Conservation (phyloP, 2,113 vertebrate genomes). For the Ornithorhynchus anatinus region DNA sequence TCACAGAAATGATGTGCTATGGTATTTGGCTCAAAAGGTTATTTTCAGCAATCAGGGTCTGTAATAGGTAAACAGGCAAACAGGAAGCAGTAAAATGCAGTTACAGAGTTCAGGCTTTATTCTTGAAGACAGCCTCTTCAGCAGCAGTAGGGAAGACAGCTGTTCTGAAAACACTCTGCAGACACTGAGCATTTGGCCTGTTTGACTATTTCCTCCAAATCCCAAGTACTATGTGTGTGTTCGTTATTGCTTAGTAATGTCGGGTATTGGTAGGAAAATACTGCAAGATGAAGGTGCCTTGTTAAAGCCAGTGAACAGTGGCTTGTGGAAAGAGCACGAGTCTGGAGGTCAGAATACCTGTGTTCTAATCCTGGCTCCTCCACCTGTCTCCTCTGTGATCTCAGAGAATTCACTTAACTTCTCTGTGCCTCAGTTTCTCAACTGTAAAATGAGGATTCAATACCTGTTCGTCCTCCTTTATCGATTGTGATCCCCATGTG, state of each 20-base stretch:
- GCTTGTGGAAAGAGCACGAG: background rate
- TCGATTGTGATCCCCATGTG: background rate
- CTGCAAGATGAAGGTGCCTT: no score
- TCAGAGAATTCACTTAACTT: background rate
- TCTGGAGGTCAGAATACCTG: no score
- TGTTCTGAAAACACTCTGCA: slow-evolving; percentile 30
- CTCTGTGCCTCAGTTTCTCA: background rate
- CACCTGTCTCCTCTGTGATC: background rate
- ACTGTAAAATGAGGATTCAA: background rate
- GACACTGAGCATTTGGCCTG: slow-evolving; percentile 28
- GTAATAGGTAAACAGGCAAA: background rate
- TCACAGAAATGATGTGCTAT: background rate
- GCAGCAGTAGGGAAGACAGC: slow-evolving; percentile 29
- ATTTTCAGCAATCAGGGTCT: slow-evolving; percentile 25
- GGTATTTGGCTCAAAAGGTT: slow-evolving; percentile 19
- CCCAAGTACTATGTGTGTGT: background rate
- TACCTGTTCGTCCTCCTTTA: background rate
- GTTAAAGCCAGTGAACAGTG: background rate
- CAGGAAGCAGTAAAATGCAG: background rate
- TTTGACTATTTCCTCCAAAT: slow-evolving; percentile 33
- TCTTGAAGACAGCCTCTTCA: background rate
- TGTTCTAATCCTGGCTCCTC: no score
- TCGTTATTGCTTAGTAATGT: background rate
- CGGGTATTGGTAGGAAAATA: no score
- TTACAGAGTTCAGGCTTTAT: background rate